Evolutionary conservation across 2,888 invertebrate genomes (phyloP).

Genomic region (Cheilosia variabilis): DNA sequence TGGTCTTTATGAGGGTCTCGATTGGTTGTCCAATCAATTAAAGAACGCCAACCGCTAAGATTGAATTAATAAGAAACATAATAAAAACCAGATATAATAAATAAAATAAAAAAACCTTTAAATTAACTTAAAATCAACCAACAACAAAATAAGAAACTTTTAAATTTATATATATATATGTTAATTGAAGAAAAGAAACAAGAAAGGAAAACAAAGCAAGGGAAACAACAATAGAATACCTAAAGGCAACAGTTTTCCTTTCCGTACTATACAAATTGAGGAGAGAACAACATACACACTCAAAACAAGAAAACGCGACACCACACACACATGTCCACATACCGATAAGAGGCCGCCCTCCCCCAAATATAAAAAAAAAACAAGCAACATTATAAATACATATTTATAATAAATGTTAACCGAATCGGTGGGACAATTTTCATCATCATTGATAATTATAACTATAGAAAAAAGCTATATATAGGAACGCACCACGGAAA

Average conservation of each 20-base stretch:
- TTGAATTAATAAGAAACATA: slow-evolving; percentile 77
- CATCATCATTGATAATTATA: slow-evolving; percentile 55
- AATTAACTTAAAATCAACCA: slow-evolving; percentile 76
- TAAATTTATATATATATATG: slow-evolving; percentile 77
- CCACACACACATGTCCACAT: slow-evolving; percentile 16
- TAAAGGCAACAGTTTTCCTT: slow-evolving; percentile 50
- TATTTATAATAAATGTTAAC: slow-evolving; percentile 57
- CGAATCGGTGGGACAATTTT: slow-evolving; percentile 49
- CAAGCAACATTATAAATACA: slow-evolving; percentile 45
- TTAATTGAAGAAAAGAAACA: slow-evolving; percentile 69
- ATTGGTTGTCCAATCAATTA: slow-evolving; percentile 99
- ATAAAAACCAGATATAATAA: slow-evolving; percentile 77
- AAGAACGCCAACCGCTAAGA: slow-evolving; percentile 98
- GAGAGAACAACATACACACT: slow-evolving; percentile 57
- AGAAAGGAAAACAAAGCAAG: slow-evolving; percentile 70
- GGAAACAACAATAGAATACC: slow-evolving; percentile 41
- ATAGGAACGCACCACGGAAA: slow-evolving; percentile 70
- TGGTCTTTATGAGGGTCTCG: slow-evolving; percentile 99
- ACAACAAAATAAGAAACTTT: slow-evolving; percentile 77
- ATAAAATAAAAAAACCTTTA: slow-evolving; percentile 77
- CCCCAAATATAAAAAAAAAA: slow-evolving; percentile 6
- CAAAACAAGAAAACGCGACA: slow-evolving; percentile 28
- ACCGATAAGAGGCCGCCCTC: slow-evolving; percentile 35
- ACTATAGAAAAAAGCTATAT: slow-evolving; percentile 26
- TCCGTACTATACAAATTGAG: slow-evolving; percentile 57